phyloP scores from a whole-genome alignment of 1,140 invertebrate genomes.

The Saxidomus purpurata region DNA sequence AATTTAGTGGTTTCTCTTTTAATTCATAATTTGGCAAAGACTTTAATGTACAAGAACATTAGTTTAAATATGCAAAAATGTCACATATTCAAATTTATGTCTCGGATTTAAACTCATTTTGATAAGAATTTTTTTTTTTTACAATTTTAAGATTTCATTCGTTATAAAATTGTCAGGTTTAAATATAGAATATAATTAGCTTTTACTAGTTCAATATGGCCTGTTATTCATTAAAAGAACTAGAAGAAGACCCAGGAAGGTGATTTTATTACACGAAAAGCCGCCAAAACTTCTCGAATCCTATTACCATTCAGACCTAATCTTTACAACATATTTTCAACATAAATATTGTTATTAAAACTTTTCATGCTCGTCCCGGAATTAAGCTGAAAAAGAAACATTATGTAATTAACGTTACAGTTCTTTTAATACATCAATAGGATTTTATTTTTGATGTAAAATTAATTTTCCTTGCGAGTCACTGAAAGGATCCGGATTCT shows the following conservation, averaged over 20 bases:
- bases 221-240: too few species aligned
- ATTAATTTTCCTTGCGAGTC: neutral
- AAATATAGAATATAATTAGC: too few species aligned
- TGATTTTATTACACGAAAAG: neutral
- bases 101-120: too few species aligned
- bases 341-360: slow-evolving; percentile 31
- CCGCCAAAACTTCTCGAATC: neutral
- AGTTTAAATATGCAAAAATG: too few species aligned
- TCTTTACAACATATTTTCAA: slow-evolving; percentile 4
- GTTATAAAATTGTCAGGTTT: too few species aligned
- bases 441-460: slow-evolving; percentile 15
- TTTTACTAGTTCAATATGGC: too few species aligned
- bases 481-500: neutral
- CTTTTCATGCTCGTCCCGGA: neutral
- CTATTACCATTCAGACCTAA: neutral
- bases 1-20: too few species aligned
- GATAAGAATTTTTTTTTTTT: too few species aligned
- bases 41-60: too few species aligned
- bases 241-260: neutral
- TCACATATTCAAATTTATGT: too few species aligned
- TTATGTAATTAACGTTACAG: slow-evolving; percentile 4
- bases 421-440: slow-evolving; percentile 1
- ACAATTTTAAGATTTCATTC: too few species aligned
- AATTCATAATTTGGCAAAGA: too few species aligned
- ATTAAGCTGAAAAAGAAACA: neutral